phyloP scores from a whole-genome alignment of 2,888 invertebrate genomes.

The Ethmia dodecea region DNA sequence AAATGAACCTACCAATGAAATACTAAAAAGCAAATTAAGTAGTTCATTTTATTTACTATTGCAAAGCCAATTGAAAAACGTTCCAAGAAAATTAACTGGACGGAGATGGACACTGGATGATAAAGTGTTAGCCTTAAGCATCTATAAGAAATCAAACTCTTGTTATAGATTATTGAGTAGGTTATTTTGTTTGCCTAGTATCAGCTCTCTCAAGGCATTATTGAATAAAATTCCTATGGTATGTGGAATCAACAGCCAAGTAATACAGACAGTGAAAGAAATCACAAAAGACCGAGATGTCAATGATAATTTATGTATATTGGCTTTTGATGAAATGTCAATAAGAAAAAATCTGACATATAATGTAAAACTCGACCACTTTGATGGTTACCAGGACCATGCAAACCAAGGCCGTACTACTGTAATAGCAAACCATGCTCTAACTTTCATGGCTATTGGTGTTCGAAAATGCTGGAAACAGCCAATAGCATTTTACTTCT shows the following conservation, averaged over 20 bases:
- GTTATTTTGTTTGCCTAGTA: conserved; percentile 21
- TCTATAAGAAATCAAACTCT: conserved; percentile 23
- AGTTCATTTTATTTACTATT: too few species aligned
- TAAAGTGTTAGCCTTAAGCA: conserved; percentile 7
- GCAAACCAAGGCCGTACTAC: conserved; percentile 13
- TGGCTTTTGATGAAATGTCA: conserved; percentile 12
- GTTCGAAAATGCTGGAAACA: conserved; percentile 19
- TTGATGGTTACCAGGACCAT: conserved; percentile 21
- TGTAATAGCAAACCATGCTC: conserved; percentile 15
- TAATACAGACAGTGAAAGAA: conserved; percentile 16
- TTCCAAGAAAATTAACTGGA: conserved; percentile 1
- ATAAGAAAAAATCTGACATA: conserved; percentile 13
- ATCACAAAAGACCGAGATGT: conserved; percentile 6
- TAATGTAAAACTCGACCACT: conserved; percentile 12
- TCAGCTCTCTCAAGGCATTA: conserved; percentile 16
- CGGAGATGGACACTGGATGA: conserved; percentile 4
- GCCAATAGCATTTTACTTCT: conserved; percentile 18
- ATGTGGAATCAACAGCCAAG: conserved; percentile 18
- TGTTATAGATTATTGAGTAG: conserved; percentile 23
- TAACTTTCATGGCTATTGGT: conserved; percentile 21
- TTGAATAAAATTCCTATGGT: conserved; percentile 19
- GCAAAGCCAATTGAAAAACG: conserved; percentile 8
- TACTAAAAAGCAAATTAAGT: too few species aligned
- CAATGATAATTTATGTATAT: conserved; percentile 4
- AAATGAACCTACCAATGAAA: too few species aligned